Percentiles rank a stretch among this genome's conserved stretches.
These are phyloP conservation scores for Chamaea fasciata DNA, from an alignment of 2,113 vertebrate genomes.

Conservation along the genomic window DNA sequence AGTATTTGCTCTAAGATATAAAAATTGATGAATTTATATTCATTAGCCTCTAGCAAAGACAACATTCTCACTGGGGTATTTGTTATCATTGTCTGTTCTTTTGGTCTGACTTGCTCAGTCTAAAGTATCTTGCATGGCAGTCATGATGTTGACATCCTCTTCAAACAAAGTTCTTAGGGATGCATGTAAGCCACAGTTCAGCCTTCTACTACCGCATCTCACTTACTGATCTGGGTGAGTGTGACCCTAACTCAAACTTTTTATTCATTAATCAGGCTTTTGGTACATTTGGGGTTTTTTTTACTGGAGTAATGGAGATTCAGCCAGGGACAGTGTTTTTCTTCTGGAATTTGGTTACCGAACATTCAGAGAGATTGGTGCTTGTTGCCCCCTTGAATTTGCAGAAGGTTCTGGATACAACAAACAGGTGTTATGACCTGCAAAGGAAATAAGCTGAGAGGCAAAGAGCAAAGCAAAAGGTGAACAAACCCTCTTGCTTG, in stretches of 20 bases:
- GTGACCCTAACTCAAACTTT: background rate
- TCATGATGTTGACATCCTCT: background rate
- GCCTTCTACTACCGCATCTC: background rate
- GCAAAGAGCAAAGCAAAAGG: background rate
- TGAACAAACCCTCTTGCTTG: background rate
- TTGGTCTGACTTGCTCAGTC: background rate
- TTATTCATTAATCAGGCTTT: background rate
- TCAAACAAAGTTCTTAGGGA: background rate
- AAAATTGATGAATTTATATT: background rate
- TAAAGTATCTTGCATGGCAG: background rate
- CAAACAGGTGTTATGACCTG: background rate
- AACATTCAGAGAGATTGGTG: background rate
- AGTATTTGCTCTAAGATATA: background rate
- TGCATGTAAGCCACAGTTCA: background rate
- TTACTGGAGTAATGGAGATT: background rate
- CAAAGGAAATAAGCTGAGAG: background rate
- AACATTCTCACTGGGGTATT: background rate
- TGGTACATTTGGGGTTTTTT: background rate
- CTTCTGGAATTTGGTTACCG: background rate
- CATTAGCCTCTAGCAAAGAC: background rate
- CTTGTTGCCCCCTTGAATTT: background rate
- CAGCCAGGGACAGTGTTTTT: background rate
- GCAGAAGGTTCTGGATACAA: background rate
- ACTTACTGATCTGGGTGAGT: background rate
- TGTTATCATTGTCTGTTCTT: background rate